Evolutionary conservation across 2,797 vertebrate genomes (phyloP).

Genomic region (Malacoraja senta): DNA sequence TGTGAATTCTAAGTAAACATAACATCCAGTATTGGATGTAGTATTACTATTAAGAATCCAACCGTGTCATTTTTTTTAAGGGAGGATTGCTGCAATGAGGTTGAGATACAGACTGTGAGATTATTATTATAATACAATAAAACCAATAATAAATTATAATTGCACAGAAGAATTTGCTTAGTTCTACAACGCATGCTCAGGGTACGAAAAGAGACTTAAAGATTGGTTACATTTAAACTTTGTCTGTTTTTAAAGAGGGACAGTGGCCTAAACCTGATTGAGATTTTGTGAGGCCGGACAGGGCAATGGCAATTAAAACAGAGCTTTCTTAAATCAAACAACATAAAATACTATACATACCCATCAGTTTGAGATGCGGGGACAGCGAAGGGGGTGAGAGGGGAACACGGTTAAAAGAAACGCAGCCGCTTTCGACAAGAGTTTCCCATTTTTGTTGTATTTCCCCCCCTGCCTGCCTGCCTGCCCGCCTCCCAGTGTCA

Average conservation of each 20-base stretch:
- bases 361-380: background rate
- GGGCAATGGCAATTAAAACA: background rate
- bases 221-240: background rate
- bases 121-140: background rate
- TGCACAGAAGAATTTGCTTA: background rate
- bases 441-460: slow-evolving; percentile 1
- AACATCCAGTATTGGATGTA: background rate
- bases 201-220: background rate
- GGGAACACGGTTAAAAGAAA: background rate
- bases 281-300: background rate
- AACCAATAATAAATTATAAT: background rate
- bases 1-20: background rate
- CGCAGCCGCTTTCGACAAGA: background rate
- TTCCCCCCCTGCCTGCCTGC: background rate
- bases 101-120: background rate
- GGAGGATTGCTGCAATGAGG: background rate
- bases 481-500: background rate
- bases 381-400: too few relatives aligned
- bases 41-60: background rate
- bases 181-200: background rate
- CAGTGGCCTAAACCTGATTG: slow-evolving; percentile 22
- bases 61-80: background rate
- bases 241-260: background rate
- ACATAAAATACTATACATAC: background rate
- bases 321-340: background rate